These are phyloP conservation scores for Capitella teleta DNA, from an alignment of 1,140 invertebrate species.

Conservation along the genomic window DNA sequence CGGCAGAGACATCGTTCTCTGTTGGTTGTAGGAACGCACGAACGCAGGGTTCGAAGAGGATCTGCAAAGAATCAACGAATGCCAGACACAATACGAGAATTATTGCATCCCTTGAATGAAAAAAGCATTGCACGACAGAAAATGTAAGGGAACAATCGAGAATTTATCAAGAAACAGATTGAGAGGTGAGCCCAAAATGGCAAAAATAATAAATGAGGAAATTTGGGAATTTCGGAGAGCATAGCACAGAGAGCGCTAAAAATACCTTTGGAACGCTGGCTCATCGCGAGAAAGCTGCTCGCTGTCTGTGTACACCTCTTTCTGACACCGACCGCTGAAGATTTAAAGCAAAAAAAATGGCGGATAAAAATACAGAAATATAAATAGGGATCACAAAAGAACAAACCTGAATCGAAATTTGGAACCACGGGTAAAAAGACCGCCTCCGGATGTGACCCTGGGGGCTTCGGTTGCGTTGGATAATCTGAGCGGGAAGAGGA, in stretches of 20 bases:
- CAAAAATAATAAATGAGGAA: too few relatives aligned
- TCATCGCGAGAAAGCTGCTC: slow-evolving; percentile 18
- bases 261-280: slow-evolving; percentile 18
- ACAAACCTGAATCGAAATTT: slow-evolving; percentile 62
- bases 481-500: neutral
- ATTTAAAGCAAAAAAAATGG: too few relatives aligned
- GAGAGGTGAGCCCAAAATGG: too few relatives aligned
- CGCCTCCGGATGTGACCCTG: slow-evolving; percentile 77
- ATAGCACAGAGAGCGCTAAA: too few relatives aligned
- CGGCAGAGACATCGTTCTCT: neutral
- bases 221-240: too few relatives aligned
- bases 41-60: neutral
- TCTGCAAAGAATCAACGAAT: too few relatives aligned
- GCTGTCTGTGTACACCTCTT: slow-evolving; percentile 66
- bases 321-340: slow-evolving; percentile 75
- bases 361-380: too few relatives aligned
- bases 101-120: too few relatives aligned
- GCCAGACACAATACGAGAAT: too few relatives aligned
- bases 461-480: slow-evolving; percentile 59
- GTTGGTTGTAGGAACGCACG: neutral
- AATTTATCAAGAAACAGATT: slow-evolving; percentile 6
- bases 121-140: too few relatives aligned
- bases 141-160: neutral
- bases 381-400: neutral
- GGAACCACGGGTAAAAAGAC: slow-evolving; percentile 84